Base-by-base conservation (phyloP, 2,797 vertebrate genomes). In the Darevskia nairensis region DNA sequence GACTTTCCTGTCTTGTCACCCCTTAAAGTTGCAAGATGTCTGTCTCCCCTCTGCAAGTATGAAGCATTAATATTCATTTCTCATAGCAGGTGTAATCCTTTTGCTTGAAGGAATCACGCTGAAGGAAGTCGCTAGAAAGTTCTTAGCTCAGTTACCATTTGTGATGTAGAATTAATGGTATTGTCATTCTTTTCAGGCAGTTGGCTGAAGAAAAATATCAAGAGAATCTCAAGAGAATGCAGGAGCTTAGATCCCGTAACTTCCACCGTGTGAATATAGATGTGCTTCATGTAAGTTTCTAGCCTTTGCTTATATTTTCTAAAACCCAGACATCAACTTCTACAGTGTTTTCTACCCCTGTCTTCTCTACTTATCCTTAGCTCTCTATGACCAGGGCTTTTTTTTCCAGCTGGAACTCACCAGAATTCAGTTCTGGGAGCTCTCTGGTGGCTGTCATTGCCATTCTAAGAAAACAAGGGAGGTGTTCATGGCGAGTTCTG, bases 151-250 rank as follows among this genome's bases (percentile, higher is more conserved):
- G 21, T 66, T 78, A 35, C 6, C 23, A 35, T 87, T 91, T 89
- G 10, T 66, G 85, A 80, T 81, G 13, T 11, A 75, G 61, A 39
- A 75, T 74, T 74, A 74, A 27, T 21, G 64, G 29, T 64, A 90
- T 89, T 75, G 46, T 90, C 25, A 75, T 81, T 88, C 74, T 94
- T 94, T 89, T 44, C 94, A 98, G 98, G 91, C 95, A 96, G 32
- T 93, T 97, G 78, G 97, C 96, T 21, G 97, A 98, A 95, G 96
- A 98, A 95, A 98, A 97, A 93, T 97, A 97, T 27, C 92, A 97
- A 93, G 98, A 98, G 95, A 97, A 97, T 92, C 93, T 95, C 23
- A 96, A 89, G 88, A 94, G 94, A 89, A 96, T 97, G 96, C 95
- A 96, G 88, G 97, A 97, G 69, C 92, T 96, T 88, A 96, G 97